phyloP scores from a whole-genome alignment of 2,113 vertebrate genomes.

The Dissostichus mawsoni region DNA sequence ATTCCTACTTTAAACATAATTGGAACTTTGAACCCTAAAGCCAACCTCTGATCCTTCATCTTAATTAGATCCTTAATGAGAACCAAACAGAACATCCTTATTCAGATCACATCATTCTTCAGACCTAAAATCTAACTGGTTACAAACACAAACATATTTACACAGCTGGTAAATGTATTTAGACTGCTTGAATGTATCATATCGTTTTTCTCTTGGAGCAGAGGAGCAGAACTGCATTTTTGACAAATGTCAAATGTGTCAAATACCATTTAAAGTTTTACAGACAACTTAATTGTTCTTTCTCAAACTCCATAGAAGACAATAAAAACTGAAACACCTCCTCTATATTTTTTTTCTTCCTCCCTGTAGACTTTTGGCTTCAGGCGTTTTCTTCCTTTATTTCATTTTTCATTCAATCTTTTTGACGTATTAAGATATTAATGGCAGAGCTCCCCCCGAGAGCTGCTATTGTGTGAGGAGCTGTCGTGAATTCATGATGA shows the following conservation, averaged over 20 bases:
- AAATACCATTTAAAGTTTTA: neutral
- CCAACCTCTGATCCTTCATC: neutral
- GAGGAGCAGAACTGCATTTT: too few relatives aligned
- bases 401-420: conserved; percentile 17
- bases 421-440: conserved; percentile 20
- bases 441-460: neutral
- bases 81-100: neutral
- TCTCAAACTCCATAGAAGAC: neutral
- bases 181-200: neutral
- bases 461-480: conserved; percentile 7
- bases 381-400: conserved; percentile 11
- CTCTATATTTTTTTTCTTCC: neutral
- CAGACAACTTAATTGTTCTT: neutral
- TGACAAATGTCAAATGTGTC: too few relatives aligned
- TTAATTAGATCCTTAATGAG: neutral
- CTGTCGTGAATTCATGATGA: conserved; percentile 7
- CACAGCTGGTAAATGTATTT: neutral
- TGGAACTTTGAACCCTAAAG: neutral
- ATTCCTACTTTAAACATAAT: neutral
- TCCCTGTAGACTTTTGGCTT: neutral
- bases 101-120: neutral
- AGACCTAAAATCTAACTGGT: neutral
- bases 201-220: neutral
- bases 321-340: neutral
- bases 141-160: neutral